Conservation (phyloP, 2,113 vertebrate species). For the Talpa occidentalis region DNA sequence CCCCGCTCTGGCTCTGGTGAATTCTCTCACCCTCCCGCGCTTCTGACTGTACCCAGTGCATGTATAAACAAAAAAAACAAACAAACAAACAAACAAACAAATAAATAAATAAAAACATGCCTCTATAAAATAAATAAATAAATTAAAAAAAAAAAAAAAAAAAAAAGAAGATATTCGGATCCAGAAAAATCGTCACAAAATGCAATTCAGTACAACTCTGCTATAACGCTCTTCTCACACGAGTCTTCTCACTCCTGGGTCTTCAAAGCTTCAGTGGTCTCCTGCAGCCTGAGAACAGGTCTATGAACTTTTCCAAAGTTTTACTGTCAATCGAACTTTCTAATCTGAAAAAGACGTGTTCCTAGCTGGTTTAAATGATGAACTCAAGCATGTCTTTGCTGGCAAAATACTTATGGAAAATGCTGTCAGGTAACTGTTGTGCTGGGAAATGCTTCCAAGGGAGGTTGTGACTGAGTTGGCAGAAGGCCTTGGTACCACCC, state of each 20-base stretch:
- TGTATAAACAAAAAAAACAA: too few species aligned
- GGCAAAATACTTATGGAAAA: too few species aligned
- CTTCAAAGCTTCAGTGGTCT: neutral
- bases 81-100: too few species aligned
- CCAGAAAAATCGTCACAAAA: neutral
- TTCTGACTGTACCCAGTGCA: too few species aligned
- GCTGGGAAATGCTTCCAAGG: neutral
- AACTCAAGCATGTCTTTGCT: neutral
- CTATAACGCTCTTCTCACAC: neutral
- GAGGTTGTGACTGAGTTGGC: too few species aligned
- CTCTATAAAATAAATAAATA: too few species aligned
- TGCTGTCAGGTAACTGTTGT: neutral
- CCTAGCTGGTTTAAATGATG: neutral
- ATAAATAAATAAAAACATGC: too few species aligned
- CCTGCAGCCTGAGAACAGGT: neutral
- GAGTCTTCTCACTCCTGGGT: neutral
- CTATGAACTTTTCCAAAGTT: neutral
- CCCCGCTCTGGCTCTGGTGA: too few species aligned
- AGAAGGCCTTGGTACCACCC: neutral
- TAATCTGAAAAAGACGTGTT: constrained; percentile 1
- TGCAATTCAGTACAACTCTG: neutral
- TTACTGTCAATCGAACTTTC: neutral
- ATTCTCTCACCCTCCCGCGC: too few species aligned
- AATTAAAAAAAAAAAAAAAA: too few species aligned
- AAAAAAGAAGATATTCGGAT: neutral